Evolutionary conservation across 2,113 vertebrate genomes (phyloP).

Genomic region (Lophura nycthemera): DNA sequence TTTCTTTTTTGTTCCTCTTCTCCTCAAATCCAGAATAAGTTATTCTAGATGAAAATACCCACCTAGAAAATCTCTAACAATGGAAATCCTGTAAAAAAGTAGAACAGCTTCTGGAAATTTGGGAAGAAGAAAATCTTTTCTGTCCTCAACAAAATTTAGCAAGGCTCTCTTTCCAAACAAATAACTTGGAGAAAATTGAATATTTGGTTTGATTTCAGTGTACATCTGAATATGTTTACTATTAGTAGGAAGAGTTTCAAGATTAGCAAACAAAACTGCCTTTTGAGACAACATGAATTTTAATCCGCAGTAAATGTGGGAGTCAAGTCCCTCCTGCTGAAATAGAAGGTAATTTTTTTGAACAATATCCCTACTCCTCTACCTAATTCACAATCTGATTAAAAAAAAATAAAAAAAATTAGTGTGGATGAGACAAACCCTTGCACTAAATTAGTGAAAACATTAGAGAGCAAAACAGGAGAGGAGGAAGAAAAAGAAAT

Average conservation of each 20-base stretch:
- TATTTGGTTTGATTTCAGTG: not conserved
- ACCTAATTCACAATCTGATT: not conserved
- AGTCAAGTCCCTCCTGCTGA: not conserved
- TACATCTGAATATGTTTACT: not conserved
- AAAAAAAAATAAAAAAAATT: not conserved
- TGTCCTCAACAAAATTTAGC: not conserved
- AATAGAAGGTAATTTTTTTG: constrained; percentile 1
- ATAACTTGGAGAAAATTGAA: not conserved
- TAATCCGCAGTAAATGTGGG: not conserved
- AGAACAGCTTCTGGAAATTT: not conserved
- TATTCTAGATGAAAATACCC: not conserved
- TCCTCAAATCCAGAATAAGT: not conserved
- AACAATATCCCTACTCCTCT: not conserved
- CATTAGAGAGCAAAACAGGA: not conserved
- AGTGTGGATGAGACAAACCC: not conserved
- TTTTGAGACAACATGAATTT: not conserved
- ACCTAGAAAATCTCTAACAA: not conserved
- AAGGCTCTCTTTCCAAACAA: not conserved
- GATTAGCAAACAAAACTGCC: not conserved
- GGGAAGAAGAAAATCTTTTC: not conserved
- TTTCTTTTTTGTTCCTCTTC: not conserved
- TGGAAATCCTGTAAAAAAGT: not conserved
- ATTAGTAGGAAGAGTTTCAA: not conserved
- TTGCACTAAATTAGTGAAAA: not conserved
- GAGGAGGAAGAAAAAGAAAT: not conserved